A percentile compares a stretch with the other conserved stretches of the same genome.
Evolutionary conservation across 1,140 invertebrate genomes (phyloP).

Genomic region (Ips nitidus): DNA sequence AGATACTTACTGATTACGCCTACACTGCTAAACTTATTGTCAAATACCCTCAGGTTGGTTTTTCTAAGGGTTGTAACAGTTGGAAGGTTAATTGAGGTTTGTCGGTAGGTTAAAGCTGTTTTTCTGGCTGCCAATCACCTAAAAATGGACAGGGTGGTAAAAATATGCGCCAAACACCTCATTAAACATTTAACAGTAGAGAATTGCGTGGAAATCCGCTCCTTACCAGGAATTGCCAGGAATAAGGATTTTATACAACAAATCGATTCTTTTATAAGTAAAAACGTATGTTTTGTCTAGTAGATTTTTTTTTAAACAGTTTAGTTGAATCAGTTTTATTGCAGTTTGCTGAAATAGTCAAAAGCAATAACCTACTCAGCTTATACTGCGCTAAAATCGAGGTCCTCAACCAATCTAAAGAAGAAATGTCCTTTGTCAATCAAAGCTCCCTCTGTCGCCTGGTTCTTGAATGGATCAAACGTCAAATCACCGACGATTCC

Average conservation of each 20-base stretch:
- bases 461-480: slow-evolving; percentile 69
- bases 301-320: slow-evolving; percentile 2
- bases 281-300: slow-evolving; percentile 60
- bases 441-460: slow-evolving; percentile 64
- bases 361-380: slow-evolving; percentile 59
- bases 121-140: slow-evolving; percentile 73
- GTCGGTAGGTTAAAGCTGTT: slow-evolving; percentile 62
- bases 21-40: slow-evolving; percentile 66
- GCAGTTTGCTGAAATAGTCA: slow-evolving; percentile 63
- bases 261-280: slow-evolving; percentile 72
- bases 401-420: slow-evolving; percentile 63
- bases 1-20: slow-evolving; percentile 76
- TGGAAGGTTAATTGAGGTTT: too few relatives aligned
- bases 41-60: slow-evolving; percentile 47
- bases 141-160: slow-evolving; percentile 71
- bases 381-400: slow-evolving; percentile 69
- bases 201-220: slow-evolving; percentile 72
- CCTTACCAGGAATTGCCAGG: slow-evolving; percentile 65
- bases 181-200: slow-evolving; percentile 65
- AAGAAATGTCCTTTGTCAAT: slow-evolving; percentile 63
- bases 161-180: slow-evolving; percentile 71
- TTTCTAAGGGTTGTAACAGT: too few relatives aligned
- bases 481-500: slow-evolving; percentile 56
- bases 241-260: slow-evolving; percentile 63
- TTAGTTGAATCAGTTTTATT: neutral